phyloP scores from a whole-genome alignment of 2,113 vertebrate species.

The Regulus satrapa region DNA sequence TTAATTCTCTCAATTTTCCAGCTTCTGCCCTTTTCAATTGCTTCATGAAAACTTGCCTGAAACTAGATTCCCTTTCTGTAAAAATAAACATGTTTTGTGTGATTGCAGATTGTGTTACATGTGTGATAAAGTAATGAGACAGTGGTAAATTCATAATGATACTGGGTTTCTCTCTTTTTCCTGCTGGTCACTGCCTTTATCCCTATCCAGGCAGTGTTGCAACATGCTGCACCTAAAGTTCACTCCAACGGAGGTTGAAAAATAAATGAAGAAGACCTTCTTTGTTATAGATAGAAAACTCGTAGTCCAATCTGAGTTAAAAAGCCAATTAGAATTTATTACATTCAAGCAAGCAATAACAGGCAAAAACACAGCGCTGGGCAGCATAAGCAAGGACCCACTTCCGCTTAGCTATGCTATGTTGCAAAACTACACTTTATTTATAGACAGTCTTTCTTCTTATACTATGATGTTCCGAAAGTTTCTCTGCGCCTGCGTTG shows the following conservation, averaged over 20 bases:
- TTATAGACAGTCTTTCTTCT: too few species aligned
- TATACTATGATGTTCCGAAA: too few species aligned
- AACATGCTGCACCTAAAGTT: background rate
- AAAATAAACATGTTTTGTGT: background rate
- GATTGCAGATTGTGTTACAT: background rate
- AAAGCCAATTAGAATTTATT: too few species aligned
- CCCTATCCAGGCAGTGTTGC: background rate
- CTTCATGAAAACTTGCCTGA: background rate
- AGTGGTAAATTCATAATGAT: background rate
- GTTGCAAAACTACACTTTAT: too few species aligned
- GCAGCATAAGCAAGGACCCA: too few species aligned
- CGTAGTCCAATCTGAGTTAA: too few species aligned
- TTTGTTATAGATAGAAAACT: too few species aligned
- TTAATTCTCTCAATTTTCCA: background rate
- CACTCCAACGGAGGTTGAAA: conserved; percentile 46
- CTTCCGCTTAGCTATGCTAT: too few species aligned
- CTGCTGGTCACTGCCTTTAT: background rate
- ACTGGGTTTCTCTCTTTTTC: background rate
- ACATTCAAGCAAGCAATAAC: too few species aligned
- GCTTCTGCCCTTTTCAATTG: background rate
- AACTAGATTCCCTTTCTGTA: background rate
- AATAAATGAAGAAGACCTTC: conserved; percentile 73
- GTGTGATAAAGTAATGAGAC: background rate
- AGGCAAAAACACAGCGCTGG: too few species aligned
- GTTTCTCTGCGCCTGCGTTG: too few species aligned